Percentiles rank a stretch among this genome's conserved stretches.
Conservation (phyloP, 2,888 invertebrate genomes). For the Luffia ferchaultella region DNA sequence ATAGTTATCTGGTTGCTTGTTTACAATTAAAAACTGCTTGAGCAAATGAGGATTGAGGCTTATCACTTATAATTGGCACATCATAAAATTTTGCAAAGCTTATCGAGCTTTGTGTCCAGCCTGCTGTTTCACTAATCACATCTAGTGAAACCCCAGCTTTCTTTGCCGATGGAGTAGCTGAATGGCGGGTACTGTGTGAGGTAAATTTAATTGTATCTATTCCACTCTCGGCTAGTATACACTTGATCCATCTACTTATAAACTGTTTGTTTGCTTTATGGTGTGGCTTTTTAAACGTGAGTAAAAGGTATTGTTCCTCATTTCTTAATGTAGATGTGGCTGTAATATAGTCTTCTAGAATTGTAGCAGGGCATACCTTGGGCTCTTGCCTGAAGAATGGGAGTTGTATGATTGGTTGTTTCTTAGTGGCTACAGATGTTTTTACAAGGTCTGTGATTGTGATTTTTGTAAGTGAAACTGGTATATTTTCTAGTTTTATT, state of each 20-base stretch:
- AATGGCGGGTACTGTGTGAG: constrained; percentile 4
- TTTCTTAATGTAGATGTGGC: not conserved
- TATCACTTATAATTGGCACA: too few species aligned
- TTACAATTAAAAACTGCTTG: too few species aligned
- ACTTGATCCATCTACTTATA: constrained; percentile 3
- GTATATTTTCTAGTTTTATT: not conserved
- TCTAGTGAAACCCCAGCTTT: constrained; percentile 1
- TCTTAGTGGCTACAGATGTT: not conserved
- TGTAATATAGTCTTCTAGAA: not conserved
- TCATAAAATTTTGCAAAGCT: too few species aligned
- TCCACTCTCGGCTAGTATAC: not conserved
- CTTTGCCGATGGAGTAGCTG: not conserved
- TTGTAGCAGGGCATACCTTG: constrained; percentile 3
- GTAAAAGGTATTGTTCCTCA: not conserved
- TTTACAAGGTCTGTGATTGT: not conserved
- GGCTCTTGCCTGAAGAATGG: constrained; percentile 3
- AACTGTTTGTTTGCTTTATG: not conserved
- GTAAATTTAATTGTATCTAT: not conserved
- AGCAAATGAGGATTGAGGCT: too few species aligned
- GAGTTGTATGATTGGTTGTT: not conserved
- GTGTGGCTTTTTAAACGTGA: constrained; percentile 1
- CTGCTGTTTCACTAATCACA: too few species aligned
- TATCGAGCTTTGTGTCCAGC: too few species aligned
- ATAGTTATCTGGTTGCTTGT: too few species aligned
- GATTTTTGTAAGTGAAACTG: not conserved